phyloP scores from a whole-genome alignment of 2,113 vertebrate species.

The Trochalopteron elliotii region DNA sequence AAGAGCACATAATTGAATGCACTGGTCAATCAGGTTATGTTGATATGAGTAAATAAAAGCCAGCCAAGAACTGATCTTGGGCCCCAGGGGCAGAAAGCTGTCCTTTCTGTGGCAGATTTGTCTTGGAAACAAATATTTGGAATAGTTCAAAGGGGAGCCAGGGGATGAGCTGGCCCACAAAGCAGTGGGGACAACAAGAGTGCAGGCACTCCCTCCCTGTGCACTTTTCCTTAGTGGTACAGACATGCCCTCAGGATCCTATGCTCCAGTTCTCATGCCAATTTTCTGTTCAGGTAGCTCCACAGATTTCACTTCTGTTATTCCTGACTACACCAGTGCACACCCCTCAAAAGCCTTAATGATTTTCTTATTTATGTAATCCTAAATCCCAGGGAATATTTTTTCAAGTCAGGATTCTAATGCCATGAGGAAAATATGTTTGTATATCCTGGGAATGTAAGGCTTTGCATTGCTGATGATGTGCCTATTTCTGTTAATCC shows the following conservation, averaged over 20 bases:
- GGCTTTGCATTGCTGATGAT: not conserved
- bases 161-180: not conserved
- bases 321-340: not conserved
- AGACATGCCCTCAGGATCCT: not conserved
- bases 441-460: not conserved
- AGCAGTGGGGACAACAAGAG: accelerated
- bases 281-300: not conserved
- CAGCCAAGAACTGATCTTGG: not conserved
- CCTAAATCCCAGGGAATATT: not conserved
- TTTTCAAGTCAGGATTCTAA: not conserved
- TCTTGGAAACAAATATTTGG: constrained; percentile 42
- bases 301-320: not conserved
- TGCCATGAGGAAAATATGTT: not conserved
- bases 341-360: not conserved
- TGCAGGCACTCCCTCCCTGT: not conserved
- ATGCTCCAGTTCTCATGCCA: not conserved
- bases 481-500: not conserved
- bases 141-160: not conserved
- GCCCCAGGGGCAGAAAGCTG: not conserved
- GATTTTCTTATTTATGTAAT: not conserved
- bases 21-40: not conserved
- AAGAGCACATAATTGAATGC: not conserved
- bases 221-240: not conserved
- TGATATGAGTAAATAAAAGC: not conserved
- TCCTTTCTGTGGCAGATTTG: constrained; percentile 2